A percentile compares a stretch with the other conserved stretches of the same genome.
These are phyloP conservation scores for Diplolepis rosae DNA, from an alignment of 2,888 invertebrate genomes.

Conservation along the genomic window DNA sequence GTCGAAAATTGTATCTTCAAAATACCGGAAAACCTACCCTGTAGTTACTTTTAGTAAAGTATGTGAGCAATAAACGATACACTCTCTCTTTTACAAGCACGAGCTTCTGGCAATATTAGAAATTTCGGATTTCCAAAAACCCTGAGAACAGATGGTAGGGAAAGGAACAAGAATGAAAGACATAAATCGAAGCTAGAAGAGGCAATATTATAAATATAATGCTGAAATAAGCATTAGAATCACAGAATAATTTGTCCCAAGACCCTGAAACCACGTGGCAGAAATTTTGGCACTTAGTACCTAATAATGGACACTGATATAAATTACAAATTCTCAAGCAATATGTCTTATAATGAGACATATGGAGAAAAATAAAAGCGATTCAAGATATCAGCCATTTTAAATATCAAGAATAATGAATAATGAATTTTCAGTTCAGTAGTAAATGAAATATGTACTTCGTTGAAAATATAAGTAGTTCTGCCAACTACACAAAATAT, in stretches of 20 bases:
- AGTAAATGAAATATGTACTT: too few relatives aligned
- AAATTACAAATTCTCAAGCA: too few relatives aligned
- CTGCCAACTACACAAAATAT: too few relatives aligned
- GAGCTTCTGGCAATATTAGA: neutral
- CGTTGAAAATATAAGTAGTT: too few relatives aligned
- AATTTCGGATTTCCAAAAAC: neutral
- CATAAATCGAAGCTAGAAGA: too few relatives aligned
- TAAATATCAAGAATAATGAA: too few relatives aligned
- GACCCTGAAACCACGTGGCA: neutral
- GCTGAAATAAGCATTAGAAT: neutral
- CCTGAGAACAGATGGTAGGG: neutral
- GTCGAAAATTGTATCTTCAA: constrained; percentile 16
- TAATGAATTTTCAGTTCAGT: too few relatives aligned
- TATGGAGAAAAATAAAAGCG: too few relatives aligned
- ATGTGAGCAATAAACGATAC: neutral
- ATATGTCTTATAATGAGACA: neutral
- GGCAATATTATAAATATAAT: neutral
- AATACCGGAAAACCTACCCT: constrained; percentile 1
- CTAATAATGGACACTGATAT: neutral
- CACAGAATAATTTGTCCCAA: neutral
- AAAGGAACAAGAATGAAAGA: neutral
- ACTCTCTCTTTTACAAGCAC: neutral
- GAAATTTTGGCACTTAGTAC: neutral
- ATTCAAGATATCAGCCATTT: too few relatives aligned
- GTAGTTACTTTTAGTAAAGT: neutral